Evolutionary conservation across 2,113 vertebrate genomes (phyloP).

Genomic region (Mustela lutreola): DNA sequence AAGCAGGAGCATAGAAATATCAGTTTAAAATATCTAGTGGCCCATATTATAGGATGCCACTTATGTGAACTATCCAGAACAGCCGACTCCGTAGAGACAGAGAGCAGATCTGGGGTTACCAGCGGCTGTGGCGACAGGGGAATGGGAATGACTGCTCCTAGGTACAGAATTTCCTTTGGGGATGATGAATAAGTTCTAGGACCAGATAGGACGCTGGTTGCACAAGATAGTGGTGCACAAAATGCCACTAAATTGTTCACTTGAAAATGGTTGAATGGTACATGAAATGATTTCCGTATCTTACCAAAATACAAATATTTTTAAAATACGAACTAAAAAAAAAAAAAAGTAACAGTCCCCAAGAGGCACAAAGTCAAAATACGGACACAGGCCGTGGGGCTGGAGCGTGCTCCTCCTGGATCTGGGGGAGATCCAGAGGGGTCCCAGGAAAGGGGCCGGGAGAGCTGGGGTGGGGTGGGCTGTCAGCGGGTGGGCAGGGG

Average conservation of each 20-base stretch:
- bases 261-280: not conserved
- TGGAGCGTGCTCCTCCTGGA: fast-evolving
- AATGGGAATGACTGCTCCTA: fast-evolving
- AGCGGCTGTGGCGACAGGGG: not conserved
- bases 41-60: no score
- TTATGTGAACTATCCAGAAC: not conserved
- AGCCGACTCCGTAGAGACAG: not conserved
- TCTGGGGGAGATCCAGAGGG: no score
- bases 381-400: not conserved
- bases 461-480: no score
- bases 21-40: not conserved
- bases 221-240: fast-evolving
- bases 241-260: fast-evolving
- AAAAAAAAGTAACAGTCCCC: not conserved
- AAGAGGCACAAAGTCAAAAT: not conserved
- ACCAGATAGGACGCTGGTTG: not conserved
- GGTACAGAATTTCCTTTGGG: not conserved
- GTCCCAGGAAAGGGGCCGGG: no score
- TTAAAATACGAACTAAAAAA: not conserved
- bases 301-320: not conserved
- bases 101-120: fast-evolving
- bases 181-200: not conserved
- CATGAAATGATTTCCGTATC: not conserved
- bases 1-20: not conserved
- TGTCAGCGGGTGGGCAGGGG: no score